Base-by-base conservation (phyloP, 2,888 invertebrate genomes). In the Heliconius hortense region DNA sequence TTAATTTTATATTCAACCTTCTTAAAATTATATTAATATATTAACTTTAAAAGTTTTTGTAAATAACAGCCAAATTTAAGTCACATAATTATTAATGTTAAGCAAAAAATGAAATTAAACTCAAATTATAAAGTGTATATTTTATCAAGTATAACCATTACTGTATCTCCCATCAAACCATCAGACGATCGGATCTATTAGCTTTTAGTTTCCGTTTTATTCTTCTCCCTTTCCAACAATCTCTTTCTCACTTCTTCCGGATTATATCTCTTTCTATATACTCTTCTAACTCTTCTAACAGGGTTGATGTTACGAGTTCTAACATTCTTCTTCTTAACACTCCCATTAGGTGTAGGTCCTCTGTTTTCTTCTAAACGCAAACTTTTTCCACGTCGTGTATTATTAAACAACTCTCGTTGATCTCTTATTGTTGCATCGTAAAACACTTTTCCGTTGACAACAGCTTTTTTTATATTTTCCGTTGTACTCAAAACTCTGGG, bases 221-320 rank as follows among this genome's bases (percentile, higher is more conserved):
- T 88, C 71, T 84, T 91, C 69, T 94, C 93, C 82, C 90, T 87
- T 79, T 94, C 93, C 75, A 94, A 82, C 83, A 94, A 86, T 82
- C 94, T 85, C 83, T 89, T 89, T 84, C 94, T 92, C 10, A 94
- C 94, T 87, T 94, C 94, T 1, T 90, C 93, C n/a, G 94, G 94
- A 69, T 94, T 93, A 79, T 94, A 94, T 80, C 89, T 91, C 81
- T 92, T 92, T 79, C 85, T 91, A 75, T 90, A 94, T 10, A 94
- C 91, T 59, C 94, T 87, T 80, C 92, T 86, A 0, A 92, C 93
- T 82, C 93, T 88, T 82, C 92, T 88, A 0, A 94, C 87, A 0
- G 94, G 93, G 77, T 93, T 88, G 3, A 82, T 82, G 79, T 92
- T 92, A 79, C 93, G 89, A 2, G 90, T 82, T 77, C 85, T 87